Conservation (phyloP, 2,797 vertebrate species). For the Gobionotothen gibberifrons region DNA sequence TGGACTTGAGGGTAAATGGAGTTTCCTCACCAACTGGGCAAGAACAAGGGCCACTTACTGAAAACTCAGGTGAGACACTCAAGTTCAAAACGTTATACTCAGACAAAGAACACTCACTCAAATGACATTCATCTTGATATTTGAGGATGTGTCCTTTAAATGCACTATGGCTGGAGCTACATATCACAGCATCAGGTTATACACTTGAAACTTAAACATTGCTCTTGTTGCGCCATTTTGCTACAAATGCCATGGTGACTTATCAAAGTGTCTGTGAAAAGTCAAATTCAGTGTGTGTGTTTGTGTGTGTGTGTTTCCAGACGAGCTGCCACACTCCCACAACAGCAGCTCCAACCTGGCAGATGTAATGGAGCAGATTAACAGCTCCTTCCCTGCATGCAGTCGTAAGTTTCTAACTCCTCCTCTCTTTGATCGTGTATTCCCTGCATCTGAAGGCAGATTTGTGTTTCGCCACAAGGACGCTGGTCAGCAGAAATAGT, state of each 20-base stretch:
- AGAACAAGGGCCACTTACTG: slow-evolving; percentile 83
- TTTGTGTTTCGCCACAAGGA: slow-evolving; percentile 44
- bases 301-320: slow-evolving; percentile 77
- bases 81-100: slow-evolving; percentile 5
- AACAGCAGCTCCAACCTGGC: slow-evolving; percentile 93
- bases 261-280: slow-evolving; percentile 20
- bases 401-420: slow-evolving; percentile 87
- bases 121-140: neutral
- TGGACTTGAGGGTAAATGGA: slow-evolving; percentile 90
- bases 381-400: slow-evolving; percentile 94
- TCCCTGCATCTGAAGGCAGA: slow-evolving; percentile 29
- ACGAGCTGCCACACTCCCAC: slow-evolving; percentile 90
- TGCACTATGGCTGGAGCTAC: neutral
- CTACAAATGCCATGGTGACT: neutral
- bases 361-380: slow-evolving; percentile 98
- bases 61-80: slow-evolving; percentile 87
- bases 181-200: neutral
- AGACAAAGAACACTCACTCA: slow-evolving; percentile 15
- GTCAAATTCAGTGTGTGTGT: slow-evolving; percentile 39
- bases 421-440: slow-evolving; percentile 19
- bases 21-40: slow-evolving; percentile 87
- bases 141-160: neutral
- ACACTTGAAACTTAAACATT: too few species aligned
- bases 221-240: too few species aligned
- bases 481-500: slow-evolving; percentile 44